Evolutionary conservation across 2,797 vertebrate genomes (phyloP).

Genomic region (Mastacembelus armatus): DNA sequence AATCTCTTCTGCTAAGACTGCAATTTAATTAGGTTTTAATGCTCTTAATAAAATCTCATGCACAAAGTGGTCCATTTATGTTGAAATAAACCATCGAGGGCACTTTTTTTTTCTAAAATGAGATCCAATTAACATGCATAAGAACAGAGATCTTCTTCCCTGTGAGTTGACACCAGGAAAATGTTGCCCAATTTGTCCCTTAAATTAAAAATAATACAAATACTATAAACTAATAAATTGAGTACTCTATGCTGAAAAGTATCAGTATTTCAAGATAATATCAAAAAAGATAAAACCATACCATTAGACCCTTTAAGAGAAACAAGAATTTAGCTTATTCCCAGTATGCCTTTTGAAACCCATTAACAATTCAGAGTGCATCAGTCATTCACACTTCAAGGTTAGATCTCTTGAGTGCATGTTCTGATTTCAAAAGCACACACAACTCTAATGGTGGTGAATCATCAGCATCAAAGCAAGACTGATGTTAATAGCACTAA

Average conservation of each 20-base stretch:
- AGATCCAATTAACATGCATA: not conserved
- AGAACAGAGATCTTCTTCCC: not conserved
- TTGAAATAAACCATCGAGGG: not conserved
- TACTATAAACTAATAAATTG: not conserved
- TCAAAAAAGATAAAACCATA: not conserved
- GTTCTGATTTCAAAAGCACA: slow-evolving; percentile 46
- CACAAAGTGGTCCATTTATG: not conserved
- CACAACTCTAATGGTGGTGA: slow-evolving; percentile 36
- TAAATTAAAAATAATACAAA: not conserved
- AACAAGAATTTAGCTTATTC: slow-evolving; percentile 3
- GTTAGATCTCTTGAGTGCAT: slow-evolving; percentile 48
- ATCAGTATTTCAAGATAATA: not conserved
- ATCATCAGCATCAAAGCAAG: slow-evolving; percentile 66
- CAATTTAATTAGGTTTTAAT: slow-evolving; percentile 17
- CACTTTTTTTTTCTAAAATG: not conserved
- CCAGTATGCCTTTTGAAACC: slow-evolving; percentile 17
- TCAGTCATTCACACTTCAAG: slow-evolving; percentile 46
- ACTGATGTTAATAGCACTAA: slow-evolving; percentile 59
- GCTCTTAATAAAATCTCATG: not conserved
- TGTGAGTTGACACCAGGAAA: not conserved
- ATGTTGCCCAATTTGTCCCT: not conserved
- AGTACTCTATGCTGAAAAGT: not conserved
- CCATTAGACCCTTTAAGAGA: not conserved
- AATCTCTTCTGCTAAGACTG: not conserved
- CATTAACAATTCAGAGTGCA: slow-evolving; percentile 50